Conservation (phyloP, 2,888 invertebrate genomes). For the Morinoia aosen region DNA sequence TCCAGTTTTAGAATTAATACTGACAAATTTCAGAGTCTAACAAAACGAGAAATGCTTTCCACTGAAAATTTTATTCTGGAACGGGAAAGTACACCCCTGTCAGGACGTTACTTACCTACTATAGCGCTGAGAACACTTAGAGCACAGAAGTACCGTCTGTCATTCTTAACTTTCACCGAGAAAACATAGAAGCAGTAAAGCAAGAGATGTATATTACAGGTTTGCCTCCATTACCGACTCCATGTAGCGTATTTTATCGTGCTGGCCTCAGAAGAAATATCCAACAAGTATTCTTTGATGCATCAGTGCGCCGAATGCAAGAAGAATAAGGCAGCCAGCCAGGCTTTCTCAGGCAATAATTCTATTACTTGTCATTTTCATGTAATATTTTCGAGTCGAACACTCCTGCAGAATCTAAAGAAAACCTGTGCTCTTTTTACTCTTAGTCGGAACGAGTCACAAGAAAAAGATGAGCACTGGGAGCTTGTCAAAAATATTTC, state of each 20-base stretch:
- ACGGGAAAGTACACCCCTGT: neutral
- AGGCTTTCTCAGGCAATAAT: slow-evolving; percentile 21
- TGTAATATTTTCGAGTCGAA: slow-evolving; percentile 9
- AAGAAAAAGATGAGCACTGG: slow-evolving; percentile 25
- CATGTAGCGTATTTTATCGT: neutral
- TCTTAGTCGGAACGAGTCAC: neutral
- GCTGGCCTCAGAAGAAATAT: neutral
- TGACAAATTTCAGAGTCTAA: neutral
- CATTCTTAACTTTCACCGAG: neutral
- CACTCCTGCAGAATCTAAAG: slow-evolving; percentile 1
- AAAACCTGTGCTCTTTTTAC: neutral
- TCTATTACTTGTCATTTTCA: slow-evolving; percentile 20
- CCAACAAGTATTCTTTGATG: neutral
- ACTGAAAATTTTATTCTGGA: neutral
- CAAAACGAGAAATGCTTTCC: neutral
- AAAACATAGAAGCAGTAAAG: neutral
- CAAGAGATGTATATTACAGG: neutral
- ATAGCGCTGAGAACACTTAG: neutral
- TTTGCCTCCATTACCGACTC: neutral
- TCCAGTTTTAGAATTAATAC: neutral
- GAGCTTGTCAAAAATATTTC: slow-evolving; percentile 37
- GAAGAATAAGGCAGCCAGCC: neutral
- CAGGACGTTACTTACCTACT: too few relatives aligned
- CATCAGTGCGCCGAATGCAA: neutral
- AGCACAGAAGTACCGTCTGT: neutral